phyloP scores from a whole-genome alignment of 2,888 invertebrate species.

The Mesopsocus fuscifrons region DNA sequence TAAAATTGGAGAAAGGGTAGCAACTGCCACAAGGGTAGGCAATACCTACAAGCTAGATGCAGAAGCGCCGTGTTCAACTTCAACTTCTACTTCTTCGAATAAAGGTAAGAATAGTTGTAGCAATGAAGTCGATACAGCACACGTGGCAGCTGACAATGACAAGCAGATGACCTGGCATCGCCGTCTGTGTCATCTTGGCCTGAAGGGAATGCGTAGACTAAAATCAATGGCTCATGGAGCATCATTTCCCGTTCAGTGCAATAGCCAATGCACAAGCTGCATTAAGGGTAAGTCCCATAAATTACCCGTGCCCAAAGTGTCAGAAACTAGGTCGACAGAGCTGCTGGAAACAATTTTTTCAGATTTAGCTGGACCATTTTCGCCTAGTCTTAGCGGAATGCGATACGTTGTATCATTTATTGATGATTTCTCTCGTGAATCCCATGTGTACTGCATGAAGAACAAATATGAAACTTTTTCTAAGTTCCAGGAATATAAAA shows the following conservation, averaged over 20 bases:
- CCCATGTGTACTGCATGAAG: neutral
- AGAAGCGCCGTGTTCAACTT: too few species aligned
- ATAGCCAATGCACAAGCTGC: neutral
- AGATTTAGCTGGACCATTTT: neutral
- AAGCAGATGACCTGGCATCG: too few species aligned
- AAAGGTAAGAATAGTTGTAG: too few species aligned
- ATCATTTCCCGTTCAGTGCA: neutral
- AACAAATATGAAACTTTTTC: neutral
- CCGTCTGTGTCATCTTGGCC: neutral
- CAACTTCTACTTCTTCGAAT: too few species aligned
- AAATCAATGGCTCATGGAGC: neutral
- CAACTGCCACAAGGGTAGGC: too few species aligned
- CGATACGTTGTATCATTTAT: neutral
- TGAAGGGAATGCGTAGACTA: neutral
- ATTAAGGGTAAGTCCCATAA: neutral
- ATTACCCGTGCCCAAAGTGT: neutral
- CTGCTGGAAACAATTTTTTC: neutral
- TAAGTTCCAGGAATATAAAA: neutral
- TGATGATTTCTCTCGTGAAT: conserved; percentile 1
- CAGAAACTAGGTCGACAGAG: neutral
- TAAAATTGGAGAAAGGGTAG: too few species aligned
- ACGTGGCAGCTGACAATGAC: too few species aligned
- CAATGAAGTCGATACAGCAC: too few species aligned
- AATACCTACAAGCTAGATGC: too few species aligned
- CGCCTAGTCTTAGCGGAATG: neutral